Evolutionary conservation across 2,888 invertebrate genomes (phyloP).

Genomic region (Eristalis pertinax): DNA sequence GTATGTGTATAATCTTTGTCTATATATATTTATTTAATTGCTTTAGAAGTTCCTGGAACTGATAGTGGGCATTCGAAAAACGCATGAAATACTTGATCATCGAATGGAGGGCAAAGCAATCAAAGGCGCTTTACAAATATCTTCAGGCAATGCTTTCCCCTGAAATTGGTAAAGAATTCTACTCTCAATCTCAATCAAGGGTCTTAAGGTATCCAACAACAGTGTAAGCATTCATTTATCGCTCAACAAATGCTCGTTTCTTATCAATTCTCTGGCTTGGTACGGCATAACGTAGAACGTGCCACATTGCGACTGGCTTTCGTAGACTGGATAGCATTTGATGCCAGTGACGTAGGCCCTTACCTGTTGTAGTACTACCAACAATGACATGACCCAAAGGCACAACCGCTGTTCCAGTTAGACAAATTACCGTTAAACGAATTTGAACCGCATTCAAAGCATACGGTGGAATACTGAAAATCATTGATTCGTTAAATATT

Average conservation of each 20-base stretch:
- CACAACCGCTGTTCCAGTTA: constrained; percentile 82
- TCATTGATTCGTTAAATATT: constrained; percentile 92
- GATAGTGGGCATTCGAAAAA: constrained; percentile 63
- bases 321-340: constrained; percentile 91
- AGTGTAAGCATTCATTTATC: constrained; percentile 27
- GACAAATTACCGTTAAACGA: constrained; percentile 85
- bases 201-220: background rate
- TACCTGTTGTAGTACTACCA: constrained; percentile 87
- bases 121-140: constrained; percentile 29
- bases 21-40: constrained; percentile 8
- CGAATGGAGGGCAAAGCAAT: constrained; percentile 44
- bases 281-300: constrained; percentile 84
- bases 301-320: constrained; percentile 93
- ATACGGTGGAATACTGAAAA: constrained; percentile 90
- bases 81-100: constrained; percentile 56
- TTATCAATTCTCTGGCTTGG: constrained; percentile 35
- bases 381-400: constrained; percentile 91
- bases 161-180: constrained; percentile 16
- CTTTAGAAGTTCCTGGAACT: constrained; percentile 63
- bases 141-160: constrained; percentile 28
- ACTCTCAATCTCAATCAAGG: constrained; percentile 5
- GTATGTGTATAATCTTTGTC: constrained; percentile 17
- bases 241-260: constrained; percentile 47
- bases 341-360: constrained; percentile 90
- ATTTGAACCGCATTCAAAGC: constrained; percentile 88